Base-by-base conservation (phyloP, 2,888 invertebrate genomes). In the Andrena hattorfiana region DNA sequence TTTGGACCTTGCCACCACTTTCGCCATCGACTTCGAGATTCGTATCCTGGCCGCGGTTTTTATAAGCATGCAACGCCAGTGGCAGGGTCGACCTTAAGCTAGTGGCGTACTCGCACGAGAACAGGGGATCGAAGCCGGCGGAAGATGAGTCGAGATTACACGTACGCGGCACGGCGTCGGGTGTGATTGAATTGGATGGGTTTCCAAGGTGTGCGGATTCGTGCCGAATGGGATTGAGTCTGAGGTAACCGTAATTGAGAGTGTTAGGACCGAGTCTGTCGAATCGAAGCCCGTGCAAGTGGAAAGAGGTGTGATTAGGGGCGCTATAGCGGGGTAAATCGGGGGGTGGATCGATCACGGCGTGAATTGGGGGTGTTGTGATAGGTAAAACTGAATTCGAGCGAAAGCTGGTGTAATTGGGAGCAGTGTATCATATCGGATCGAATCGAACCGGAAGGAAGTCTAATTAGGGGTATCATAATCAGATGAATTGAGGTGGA, bases 41-140 rank as follows among this genome's bases (percentile, higher is more conserved):
- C 76, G 60, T 90, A 91, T 91, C 91, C 90, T 75, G 89, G 87
- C 87, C 84, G 83, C 77, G 81, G 89, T 92, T 91, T 92, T 91
- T 90, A 87, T 89, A 87, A 81, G 85, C 91, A 92, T 91, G 92
- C 91, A 89, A 91, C 88, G 70, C 54, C 56, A 68, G 49, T 48
- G 64, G 77, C 70, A n/a, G 16, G 62, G 64, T 59, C 87, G 86
- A 87, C 86, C 88, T 89, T 68, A 82, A 78, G 64, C 32, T 51
- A 10, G 32, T n/a, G 63, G 32, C 10, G 54, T 16, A 3, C 8
- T 78, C 54, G 28, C 77, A 67, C 51, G 56, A 54, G 42, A 42
- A 16, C 42, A 5, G 42, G 13, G 42, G 16, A 68, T 77, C 77
- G 42, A 75, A 68, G 32, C 8, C 10, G 35, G 26, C 62, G 35